Conservation (phyloP, 2,113 vertebrate genomes). For the Gnathonemus echidnorhynchus region DNA sequence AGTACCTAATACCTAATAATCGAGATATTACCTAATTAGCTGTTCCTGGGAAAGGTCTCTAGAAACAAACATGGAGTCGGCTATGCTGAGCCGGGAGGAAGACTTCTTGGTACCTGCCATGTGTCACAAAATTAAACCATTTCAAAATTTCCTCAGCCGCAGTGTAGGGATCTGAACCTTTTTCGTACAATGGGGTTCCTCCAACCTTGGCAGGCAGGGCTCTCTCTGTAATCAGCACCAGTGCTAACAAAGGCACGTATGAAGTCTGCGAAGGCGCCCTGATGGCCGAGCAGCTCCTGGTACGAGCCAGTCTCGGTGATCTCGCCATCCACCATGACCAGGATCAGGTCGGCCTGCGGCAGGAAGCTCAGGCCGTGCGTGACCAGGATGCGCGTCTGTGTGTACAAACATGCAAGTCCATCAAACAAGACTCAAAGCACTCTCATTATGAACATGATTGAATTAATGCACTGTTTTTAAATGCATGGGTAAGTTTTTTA, state of each 20-base stretch:
- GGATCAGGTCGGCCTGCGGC: slow-evolving; percentile 66
- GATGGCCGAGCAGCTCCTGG: slow-evolving; percentile 64
- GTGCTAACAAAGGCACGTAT: slow-evolving; percentile 44
- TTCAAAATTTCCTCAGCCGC: neutral
- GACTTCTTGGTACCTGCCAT: slow-evolving; percentile 49
- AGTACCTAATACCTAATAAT: slow-evolving; percentile 30
- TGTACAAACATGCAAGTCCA: neutral
- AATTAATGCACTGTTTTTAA: neutral
- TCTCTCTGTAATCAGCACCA: slow-evolving; percentile 33
- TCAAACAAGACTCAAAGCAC: neutral
- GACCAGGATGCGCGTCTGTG: slow-evolving; percentile 72
- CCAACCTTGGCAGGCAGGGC: slow-evolving; percentile 29
- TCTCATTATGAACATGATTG: neutral
- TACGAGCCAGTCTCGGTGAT: slow-evolving; percentile 79
- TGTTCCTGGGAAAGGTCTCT: slow-evolving; percentile 41
- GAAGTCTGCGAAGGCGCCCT: slow-evolving; percentile 67
- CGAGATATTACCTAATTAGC: slow-evolving; percentile 35
- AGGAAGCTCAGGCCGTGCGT: slow-evolving; percentile 72
- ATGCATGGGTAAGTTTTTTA: neutral
- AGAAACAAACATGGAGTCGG: slow-evolving; percentile 34
- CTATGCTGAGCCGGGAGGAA: slow-evolving; percentile 37
- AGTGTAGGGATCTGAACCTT: neutral
- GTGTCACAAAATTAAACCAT: neutral
- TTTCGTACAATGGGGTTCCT: neutral
- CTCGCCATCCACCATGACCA: slow-evolving; percentile 73